Evolutionary conservation across 2,888 invertebrate genomes (phyloP).

Genomic region (Glyphotaelius pellucidus): DNA sequence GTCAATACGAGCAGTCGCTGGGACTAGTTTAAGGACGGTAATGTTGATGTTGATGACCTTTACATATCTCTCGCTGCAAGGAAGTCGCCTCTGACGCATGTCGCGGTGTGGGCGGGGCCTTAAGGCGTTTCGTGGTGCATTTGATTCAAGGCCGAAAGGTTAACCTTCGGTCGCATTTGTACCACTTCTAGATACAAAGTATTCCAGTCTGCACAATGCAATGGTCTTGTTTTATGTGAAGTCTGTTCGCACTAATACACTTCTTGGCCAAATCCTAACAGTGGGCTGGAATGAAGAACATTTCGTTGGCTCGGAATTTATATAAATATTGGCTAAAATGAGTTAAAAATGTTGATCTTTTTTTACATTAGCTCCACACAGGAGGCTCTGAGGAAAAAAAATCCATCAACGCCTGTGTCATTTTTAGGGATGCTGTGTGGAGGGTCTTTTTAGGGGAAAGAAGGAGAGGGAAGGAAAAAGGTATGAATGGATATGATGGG

Average conservation of each 20-base stretch:
- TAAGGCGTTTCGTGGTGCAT: conserved; percentile 5
- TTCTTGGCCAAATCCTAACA: background rate
- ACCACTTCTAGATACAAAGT: background rate
- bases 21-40: too few species aligned
- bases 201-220: background rate
- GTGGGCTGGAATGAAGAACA: background rate
- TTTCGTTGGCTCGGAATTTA: background rate
- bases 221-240: background rate
- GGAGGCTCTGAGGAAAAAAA: too few species aligned
- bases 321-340: background rate
- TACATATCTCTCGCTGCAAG: background rate
- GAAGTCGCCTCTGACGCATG: background rate
- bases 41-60: background rate
- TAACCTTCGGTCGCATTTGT: conserved; percentile 12
- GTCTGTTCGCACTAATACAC: background rate
- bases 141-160: conserved; percentile 23
- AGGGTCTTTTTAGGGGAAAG: too few species aligned
- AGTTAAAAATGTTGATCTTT: background rate
- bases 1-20: too few species aligned
- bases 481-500: too few species aligned
- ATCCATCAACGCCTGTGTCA: too few species aligned
- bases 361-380: too few species aligned
- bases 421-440: too few species aligned
- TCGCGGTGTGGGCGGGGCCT: background rate
- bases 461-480: too few species aligned